phyloP scores from a whole-genome alignment of 2,888 invertebrate species.

The Alloplasta piceator region DNA sequence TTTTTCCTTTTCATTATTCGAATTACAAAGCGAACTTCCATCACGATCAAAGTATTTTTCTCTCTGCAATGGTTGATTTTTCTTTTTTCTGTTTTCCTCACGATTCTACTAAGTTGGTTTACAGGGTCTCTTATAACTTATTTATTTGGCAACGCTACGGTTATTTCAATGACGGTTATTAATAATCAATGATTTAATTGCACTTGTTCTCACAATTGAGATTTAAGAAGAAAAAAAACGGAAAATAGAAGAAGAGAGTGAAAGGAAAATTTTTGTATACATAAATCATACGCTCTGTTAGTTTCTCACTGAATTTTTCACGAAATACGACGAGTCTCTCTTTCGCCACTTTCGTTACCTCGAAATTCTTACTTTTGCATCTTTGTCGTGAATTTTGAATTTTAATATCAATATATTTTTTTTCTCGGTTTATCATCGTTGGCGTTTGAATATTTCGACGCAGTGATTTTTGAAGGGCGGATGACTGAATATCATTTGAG shows the following conservation, averaged over 20 bases:
- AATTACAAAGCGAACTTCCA: conserved; percentile 1
- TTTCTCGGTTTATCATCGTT: conserved; percentile 29
- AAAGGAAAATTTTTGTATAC: neutral
- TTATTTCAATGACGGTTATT: conserved; percentile 59
- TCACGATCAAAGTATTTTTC: neutral
- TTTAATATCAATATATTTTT: conserved; percentile 22
- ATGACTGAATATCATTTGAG: conserved; percentile 24
- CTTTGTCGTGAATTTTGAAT: neutral
- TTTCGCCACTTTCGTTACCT: neutral
- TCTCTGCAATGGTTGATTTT: neutral
- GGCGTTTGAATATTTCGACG: conserved; percentile 38
- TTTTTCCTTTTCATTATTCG: conserved; percentile 18
- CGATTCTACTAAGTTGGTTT: conserved; percentile 29
- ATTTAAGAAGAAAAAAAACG: conserved; percentile 18
- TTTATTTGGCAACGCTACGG: conserved; percentile 72
- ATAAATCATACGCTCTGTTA: neutral
- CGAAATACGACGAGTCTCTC: neutral
- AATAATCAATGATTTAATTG: conserved; percentile 69
- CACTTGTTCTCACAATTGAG: conserved; percentile 69
- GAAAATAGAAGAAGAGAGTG: neutral
- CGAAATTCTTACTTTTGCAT: neutral
- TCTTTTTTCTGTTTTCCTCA: conserved; percentile 3
- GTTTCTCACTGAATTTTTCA: neutral
- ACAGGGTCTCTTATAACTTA: conserved; percentile 60
- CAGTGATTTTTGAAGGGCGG: conserved; percentile 44